Percentiles rank a stretch among this genome's conserved stretches.
Evolutionary conservation across 2,113 vertebrate species (phyloP).

Genomic region (Salvelinus alpinus): DNA sequence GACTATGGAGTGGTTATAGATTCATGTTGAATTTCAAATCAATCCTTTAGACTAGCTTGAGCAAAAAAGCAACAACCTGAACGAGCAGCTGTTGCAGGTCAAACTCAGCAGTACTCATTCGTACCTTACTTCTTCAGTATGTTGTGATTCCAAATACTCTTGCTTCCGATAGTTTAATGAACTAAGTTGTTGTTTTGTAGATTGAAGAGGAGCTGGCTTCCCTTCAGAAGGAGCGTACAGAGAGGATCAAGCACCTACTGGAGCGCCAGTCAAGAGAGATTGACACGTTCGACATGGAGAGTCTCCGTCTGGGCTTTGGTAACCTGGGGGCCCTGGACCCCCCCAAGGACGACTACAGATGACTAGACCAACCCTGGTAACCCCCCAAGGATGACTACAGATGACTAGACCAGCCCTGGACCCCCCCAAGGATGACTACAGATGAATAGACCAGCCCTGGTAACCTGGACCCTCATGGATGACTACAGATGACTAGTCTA

Average conservation of each 20-base stretch:
- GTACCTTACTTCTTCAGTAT: no score
- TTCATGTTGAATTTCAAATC: no score
- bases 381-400: conserved; percentile 97
- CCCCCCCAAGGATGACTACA: conserved; percentile 96
- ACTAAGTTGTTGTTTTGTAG: conserved; percentile 61
- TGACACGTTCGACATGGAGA: conserved; percentile 95
- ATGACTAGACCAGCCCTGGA: conserved; percentile 81
- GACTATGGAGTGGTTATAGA: no score
- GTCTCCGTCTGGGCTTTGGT: conserved; percentile 91
- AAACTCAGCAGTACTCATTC: no score
- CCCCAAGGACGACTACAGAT: conserved; percentile 99
- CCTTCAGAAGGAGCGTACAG: conserved; percentile 97
- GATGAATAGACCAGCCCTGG: conserved; percentile 81
- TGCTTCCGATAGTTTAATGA: neutral
- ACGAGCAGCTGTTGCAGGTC: no score
- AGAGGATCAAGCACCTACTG: conserved; percentile 93
- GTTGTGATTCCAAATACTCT: no score
- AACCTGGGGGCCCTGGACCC: conserved; percentile 93
- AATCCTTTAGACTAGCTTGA: no score
- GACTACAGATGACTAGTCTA: no score
- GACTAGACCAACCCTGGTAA: conserved; percentile 74
- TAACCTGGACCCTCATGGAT: conserved; percentile 77
- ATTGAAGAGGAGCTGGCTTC: conserved; percentile 98
- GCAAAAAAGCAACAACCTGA: no score
- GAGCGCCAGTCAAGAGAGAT: conserved; percentile 95